phyloP scores from a whole-genome alignment of 2,888 invertebrate genomes.

The Eupithecia tripunctaria region DNA sequence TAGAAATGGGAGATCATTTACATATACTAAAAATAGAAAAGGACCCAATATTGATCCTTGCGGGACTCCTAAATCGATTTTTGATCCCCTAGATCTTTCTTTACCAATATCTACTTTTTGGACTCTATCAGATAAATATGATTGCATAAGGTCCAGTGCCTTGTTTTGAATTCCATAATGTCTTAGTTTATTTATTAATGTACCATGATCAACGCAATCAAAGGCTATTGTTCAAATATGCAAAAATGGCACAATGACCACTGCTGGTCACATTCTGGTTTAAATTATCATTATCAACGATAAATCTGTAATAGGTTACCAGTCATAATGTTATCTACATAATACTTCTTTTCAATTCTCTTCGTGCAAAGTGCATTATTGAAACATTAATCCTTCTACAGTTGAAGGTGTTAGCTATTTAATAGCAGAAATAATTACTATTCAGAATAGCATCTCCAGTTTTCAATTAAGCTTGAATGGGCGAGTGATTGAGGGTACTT shows the following conservation, averaged over 20 bases:
- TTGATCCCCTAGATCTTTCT: too few relatives aligned
- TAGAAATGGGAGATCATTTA: too few relatives aligned
- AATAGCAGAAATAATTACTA: conserved; percentile 17
- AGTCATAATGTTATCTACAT: background rate
- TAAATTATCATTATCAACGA: background rate
- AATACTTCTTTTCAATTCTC: background rate
- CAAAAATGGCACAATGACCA: background rate
- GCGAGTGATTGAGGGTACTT: conserved; percentile 24
- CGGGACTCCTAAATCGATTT: too few relatives aligned
- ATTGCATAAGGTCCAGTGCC: too few relatives aligned
- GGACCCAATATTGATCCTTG: too few relatives aligned
- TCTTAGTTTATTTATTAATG: too few relatives aligned
- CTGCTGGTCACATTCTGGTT: background rate
- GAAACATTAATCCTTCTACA: background rate
- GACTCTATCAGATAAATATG: too few relatives aligned
- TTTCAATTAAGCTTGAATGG: conserved; percentile 25
- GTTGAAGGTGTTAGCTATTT: background rate
- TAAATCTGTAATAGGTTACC: background rate
- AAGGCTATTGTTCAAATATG: background rate
- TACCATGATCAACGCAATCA: too few relatives aligned
- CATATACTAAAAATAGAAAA: too few relatives aligned
- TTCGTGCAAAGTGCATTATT: background rate
- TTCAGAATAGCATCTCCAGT: conserved; percentile 18
- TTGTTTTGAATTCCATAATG: too few relatives aligned
- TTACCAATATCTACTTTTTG: too few relatives aligned